phyloP scores from a whole-genome alignment of 2,113 vertebrate species.

The Chrysochloris asiatica region DNA sequence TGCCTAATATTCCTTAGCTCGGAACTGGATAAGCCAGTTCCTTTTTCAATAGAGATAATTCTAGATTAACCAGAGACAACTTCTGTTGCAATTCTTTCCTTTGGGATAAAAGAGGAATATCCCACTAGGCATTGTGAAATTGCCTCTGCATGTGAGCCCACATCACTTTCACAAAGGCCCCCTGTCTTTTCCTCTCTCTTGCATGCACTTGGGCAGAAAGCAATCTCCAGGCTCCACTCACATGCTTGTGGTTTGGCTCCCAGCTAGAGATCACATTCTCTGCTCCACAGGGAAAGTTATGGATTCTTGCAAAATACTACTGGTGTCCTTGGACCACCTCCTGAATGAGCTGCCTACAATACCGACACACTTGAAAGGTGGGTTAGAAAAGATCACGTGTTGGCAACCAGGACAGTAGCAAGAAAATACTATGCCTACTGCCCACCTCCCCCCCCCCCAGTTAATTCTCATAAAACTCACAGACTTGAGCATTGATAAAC shows the following conservation, averaged over 20 bases:
- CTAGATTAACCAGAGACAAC: constrained; percentile 20
- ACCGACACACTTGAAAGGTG: constrained; percentile 35
- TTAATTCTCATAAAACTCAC: not conserved
- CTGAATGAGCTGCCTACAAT: constrained; percentile 45
- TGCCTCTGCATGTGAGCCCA: constrained; percentile 56
- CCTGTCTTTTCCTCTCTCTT: constrained; percentile 74
- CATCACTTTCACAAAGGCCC: constrained; percentile 57
- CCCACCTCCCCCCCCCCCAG: not conserved
- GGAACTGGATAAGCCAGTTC: not conserved
- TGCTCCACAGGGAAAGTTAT: constrained; percentile 69
- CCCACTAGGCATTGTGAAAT: not conserved
- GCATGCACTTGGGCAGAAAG: constrained; percentile 71
- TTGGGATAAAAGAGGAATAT: not conserved
- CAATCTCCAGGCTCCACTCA: constrained; percentile 75
- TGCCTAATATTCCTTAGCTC: not conserved
- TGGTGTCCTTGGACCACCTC: constrained; percentile 77
- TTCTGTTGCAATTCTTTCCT: not conserved
- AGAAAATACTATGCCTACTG: not conserved
- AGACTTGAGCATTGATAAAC: constrained; percentile 12
- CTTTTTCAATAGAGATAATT: not conserved
- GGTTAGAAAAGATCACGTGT: not conserved
- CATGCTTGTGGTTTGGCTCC: constrained; percentile 81
- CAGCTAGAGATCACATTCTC: constrained; percentile 77
- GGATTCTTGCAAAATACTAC: constrained; percentile 77
- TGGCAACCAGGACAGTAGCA: not conserved